Evolutionary conservation across 2,113 vertebrate species (phyloP).

Genomic region (Ibidorhyncha struthersii): DNA sequence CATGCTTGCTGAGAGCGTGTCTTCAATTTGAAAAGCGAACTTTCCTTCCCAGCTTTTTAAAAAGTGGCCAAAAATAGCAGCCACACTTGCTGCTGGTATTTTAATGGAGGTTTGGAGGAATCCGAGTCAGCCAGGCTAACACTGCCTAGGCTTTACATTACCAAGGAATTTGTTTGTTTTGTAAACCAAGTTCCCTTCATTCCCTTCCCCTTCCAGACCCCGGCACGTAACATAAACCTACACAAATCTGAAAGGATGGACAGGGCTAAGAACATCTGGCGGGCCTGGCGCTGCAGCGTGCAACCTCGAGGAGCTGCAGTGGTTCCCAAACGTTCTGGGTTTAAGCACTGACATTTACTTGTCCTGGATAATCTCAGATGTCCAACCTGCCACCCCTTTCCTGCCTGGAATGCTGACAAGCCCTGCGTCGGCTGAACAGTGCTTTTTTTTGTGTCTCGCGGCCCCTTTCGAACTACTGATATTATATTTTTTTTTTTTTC

Average conservation of each 20-base stretch:
- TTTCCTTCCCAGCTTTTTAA: slow-evolving; percentile 19
- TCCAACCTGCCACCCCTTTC: slow-evolving; percentile 24
- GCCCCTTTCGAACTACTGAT: not conserved
- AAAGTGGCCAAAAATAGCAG: slow-evolving; percentile 57
- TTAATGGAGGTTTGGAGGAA: slow-evolving; percentile 80
- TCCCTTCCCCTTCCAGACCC: slow-evolving; percentile 28
- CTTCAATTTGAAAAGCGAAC: slow-evolving; percentile 9
- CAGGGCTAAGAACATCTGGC: slow-evolving; percentile 27
- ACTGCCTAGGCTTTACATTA: slow-evolving; percentile 72
- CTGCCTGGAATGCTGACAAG: not conserved
- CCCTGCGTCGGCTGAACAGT: fast-evolving
- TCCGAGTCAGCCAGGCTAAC: slow-evolving; percentile 74
- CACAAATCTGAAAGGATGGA: not conserved
- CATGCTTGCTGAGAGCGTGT: not conserved
- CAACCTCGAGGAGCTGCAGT: not conserved
- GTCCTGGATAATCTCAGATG: slow-evolving; percentile 30
- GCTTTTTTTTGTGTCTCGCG: not conserved
- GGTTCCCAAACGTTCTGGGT: not conserved
- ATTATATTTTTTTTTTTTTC: not conserved
- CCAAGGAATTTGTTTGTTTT: slow-evolving; percentile 79
- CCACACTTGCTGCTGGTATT: slow-evolving; percentile 75
- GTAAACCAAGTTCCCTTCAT: slow-evolving; percentile 71
- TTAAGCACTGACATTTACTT: not conserved
- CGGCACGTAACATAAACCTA: slow-evolving; percentile 17
- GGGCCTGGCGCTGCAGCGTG: not conserved